Evolutionary conservation across 2,113 vertebrate genomes (phyloP).

Genomic region (Macrotus californicus): DNA sequence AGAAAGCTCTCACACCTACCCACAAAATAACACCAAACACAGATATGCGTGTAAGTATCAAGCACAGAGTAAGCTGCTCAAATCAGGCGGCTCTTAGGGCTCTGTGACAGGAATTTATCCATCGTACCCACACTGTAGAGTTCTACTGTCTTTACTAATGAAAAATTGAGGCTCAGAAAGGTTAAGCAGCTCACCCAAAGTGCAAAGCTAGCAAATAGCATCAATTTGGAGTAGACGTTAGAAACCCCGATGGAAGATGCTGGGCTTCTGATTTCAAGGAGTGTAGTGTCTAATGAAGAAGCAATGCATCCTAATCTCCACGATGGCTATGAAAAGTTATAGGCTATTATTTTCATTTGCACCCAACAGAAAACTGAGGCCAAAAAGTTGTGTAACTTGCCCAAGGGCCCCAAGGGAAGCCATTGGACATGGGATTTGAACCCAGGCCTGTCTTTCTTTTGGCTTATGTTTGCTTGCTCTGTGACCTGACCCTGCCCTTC

Average conservation of each 20-base stretch:
- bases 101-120: background rate
- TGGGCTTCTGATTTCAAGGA: slow-evolving; percentile 17
- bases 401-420: background rate
- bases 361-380: background rate
- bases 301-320: background rate
- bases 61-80: background rate
- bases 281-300: background rate
- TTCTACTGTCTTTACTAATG: background rate
- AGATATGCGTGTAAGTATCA: background rate
- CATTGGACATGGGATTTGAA: slow-evolving; percentile 54
- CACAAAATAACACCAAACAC: background rate
- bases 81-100: background rate
- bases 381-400: background rate
- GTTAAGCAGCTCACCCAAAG: background rate
- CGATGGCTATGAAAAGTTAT: background rate
- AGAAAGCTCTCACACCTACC: background rate
- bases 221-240: background rate
- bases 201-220: background rate
- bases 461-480: slow-evolving; percentile 24
- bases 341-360: slow-evolving; percentile 5
- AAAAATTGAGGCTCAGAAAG: background rate
- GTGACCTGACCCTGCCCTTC: slow-evolving; percentile 49
- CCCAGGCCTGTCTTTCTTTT: slow-evolving; percentile 35
- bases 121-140: background rate
- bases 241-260: background rate